Conservation (phyloP, 1,140 invertebrate genomes). For the Heliconius eleuchia region DNA sequence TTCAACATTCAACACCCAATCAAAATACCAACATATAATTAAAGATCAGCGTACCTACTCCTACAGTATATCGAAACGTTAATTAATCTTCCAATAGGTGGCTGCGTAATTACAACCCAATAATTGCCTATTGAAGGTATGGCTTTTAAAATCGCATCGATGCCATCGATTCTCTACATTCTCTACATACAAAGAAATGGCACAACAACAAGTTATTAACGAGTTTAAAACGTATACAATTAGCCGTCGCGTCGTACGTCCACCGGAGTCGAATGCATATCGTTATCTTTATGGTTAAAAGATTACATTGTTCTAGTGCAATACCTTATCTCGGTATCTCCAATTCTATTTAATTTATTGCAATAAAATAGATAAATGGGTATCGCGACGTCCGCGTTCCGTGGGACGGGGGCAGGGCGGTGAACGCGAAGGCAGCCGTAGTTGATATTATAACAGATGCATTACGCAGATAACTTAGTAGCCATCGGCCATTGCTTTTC, state of each 20-base stretch:
- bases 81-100: constrained; percentile 46
- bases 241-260: constrained; percentile 54
- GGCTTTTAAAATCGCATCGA: constrained; percentile 66
- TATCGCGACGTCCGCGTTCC: constrained; percentile 68
- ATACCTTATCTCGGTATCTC: constrained; percentile 74
- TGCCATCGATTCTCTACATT: constrained; percentile 50
- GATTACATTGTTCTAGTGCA: constrained; percentile 75
- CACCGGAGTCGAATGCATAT: constrained; percentile 75
- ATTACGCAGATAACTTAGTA: constrained; percentile 30
- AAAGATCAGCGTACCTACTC: constrained; percentile 6
- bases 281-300: constrained; percentile 73
- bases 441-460: constrained; percentile 41
- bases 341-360: constrained; percentile 77
- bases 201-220: constrained; percentile 68
- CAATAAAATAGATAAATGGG: constrained; percentile 77
- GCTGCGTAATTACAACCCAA: constrained; percentile 40
- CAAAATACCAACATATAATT: constrained; percentile 22
- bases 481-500: constrained; percentile 22
- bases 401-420: constrained; percentile 32
- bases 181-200: constrained; percentile 69
- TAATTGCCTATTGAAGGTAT: constrained; percentile 73
- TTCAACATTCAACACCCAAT: constrained; percentile 25
- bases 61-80: constrained; percentile 2
- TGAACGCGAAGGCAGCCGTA: constrained; percentile 35
- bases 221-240: constrained; percentile 62